A percentile compares a stretch with the other conserved stretches of the same genome.
These are phyloP conservation scores for Acleris cristana DNA, from an alignment of 2,888 invertebrate genomes.

Conservation along the genomic window DNA sequence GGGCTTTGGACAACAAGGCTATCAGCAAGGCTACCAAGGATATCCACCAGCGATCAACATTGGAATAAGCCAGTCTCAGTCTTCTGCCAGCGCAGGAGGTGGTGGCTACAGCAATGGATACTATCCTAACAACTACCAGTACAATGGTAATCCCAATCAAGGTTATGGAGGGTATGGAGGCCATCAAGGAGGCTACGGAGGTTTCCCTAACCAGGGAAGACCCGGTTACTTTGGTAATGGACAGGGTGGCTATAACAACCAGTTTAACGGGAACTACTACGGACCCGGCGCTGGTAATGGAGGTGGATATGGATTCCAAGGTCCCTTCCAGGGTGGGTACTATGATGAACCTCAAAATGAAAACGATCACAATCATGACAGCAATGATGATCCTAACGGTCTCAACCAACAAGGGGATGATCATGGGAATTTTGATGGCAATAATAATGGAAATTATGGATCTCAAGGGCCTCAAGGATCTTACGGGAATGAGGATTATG, in stretches of 20 bases:
- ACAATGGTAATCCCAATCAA: slow-evolving; percentile 46
- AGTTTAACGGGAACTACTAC: slow-evolving; percentile 74
- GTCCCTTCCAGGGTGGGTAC: slow-evolving; percentile 51
- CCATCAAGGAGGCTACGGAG: slow-evolving; percentile 42
- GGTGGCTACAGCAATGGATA: slow-evolving; percentile 61
- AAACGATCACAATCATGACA: slow-evolving; percentile 33
- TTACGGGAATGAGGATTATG: slow-evolving; percentile 33
- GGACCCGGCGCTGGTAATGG: slow-evolving; percentile 48
- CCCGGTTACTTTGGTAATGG: slow-evolving; percentile 65
- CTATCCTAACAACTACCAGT: slow-evolving; percentile 65
- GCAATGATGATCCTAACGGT: slow-evolving; percentile 15
- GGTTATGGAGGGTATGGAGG: slow-evolving; percentile 45
- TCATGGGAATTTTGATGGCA: slow-evolving; percentile 17
- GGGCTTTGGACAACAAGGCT: slow-evolving; percentile 40
- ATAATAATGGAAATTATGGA: slow-evolving; percentile 13
- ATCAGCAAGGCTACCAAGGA: slow-evolving; percentile 23
- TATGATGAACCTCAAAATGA: slow-evolving; percentile 52
- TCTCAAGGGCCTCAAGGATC: slow-evolving; percentile 10
- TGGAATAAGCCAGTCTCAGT: slow-evolving; percentile 76
- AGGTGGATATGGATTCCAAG: slow-evolving; percentile 58
- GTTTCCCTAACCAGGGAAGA: slow-evolving; percentile 43
- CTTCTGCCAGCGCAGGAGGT: slow-evolving; percentile 66
- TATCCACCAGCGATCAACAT: slow-evolving; percentile 68
- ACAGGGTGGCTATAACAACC: slow-evolving; percentile 63
- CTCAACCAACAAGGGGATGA: slow-evolving; percentile 29